Evolutionary conservation across 2,797 vertebrate species (phyloP).

Genomic region (Sebastes diaconus): DNA sequence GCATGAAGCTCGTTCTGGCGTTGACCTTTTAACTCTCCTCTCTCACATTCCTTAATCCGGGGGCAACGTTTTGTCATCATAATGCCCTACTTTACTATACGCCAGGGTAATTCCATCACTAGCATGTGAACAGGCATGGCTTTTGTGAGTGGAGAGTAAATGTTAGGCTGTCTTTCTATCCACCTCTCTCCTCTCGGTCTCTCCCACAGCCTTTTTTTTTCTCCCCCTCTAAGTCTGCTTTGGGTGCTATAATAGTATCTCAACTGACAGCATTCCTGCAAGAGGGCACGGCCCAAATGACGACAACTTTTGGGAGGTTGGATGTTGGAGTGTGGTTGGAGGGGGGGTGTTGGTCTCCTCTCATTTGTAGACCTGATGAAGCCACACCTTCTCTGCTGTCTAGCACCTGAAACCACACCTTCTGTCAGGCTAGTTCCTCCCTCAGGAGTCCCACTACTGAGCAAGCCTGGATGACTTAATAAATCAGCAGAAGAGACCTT

Average conservation of each 20-base stretch:
- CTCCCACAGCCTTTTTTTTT: conserved; percentile 8
- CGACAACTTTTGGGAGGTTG: conserved; percentile 50
- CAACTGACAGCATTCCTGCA: conserved; percentile 78
- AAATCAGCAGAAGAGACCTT: background rate
- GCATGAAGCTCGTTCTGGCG: conserved; percentile 27
- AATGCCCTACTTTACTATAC: conserved; percentile 51
- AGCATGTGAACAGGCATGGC: conserved; percentile 48
- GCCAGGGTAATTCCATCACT: conserved; percentile 70
- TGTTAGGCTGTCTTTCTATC: conserved; percentile 18
- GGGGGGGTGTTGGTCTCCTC: conserved; percentile 36
- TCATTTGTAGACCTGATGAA: conserved; percentile 34
- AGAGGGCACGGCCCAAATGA: conserved; percentile 71
- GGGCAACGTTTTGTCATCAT: conserved; percentile 67
- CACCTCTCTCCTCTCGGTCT: conserved; percentile 36
- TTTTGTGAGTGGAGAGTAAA: conserved; percentile 51
- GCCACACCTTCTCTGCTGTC: conserved; percentile 54
- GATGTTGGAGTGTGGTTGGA: conserved; percentile 23
- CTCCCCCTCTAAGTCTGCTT: conserved; percentile 36
- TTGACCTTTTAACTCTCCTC: conserved; percentile 69
- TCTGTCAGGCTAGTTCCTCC: conserved; percentile 14
- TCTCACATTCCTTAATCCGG: conserved; percentile 69
- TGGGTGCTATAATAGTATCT: conserved; percentile 70
- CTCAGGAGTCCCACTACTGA: background rate
- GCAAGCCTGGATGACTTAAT: background rate
- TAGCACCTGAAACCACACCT: conserved; percentile 27